Evolutionary conservation across 2,797 vertebrate species (phyloP), one percentile per base, ranked within the genome.

Genomic region (Tapirus indicus): DNA sequence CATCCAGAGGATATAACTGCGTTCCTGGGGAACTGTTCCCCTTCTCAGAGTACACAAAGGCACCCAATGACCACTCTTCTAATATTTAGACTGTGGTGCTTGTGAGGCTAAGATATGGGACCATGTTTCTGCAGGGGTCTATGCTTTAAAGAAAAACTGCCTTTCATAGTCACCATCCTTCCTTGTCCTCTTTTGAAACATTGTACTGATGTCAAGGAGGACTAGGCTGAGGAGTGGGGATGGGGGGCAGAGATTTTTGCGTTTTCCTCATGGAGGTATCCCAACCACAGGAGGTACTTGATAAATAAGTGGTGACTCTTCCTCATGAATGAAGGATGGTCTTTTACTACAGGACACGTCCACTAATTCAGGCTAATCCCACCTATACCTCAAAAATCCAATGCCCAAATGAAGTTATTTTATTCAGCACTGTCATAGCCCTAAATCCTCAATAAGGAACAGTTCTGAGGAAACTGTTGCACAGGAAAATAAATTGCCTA

Each of bases 41-140:
- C 78, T 94, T 74, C 64, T 93, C 35, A 58, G 74, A 52, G 52
- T 54, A 69, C 47, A 92, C 20, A 83, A 41, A 96, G n/a, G 78
- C 52, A 23, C 68, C 75, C 44, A 1, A 10, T 56, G 64, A 49
- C 49, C 60, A 71, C 10, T 91, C 62, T 68, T 75, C 32, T 52
- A 41, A 27, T 69, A 35, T 41, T 62, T 49, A 62, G 38, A 47
- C 0, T 44, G 21, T 64, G 64, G 23, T 82, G 9, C 58, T 21
- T 80, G 5, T 77, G 92, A 94, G 71, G 71, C n/a, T 60, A 82
- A 62, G 77, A 56, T 3, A 84, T 0, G 86, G 87, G 60, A 71
- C 56, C 23, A 1, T 25, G 18, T 60, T 90, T 94, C 71, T 92
- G 35, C 52, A 85, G 17, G 20, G 69, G n/a, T 62, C n/a, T 56